These are phyloP conservation scores for Smittia aterrima DNA, from an alignment of 2,888 invertebrate genomes.

Conservation along the genomic window DNA sequence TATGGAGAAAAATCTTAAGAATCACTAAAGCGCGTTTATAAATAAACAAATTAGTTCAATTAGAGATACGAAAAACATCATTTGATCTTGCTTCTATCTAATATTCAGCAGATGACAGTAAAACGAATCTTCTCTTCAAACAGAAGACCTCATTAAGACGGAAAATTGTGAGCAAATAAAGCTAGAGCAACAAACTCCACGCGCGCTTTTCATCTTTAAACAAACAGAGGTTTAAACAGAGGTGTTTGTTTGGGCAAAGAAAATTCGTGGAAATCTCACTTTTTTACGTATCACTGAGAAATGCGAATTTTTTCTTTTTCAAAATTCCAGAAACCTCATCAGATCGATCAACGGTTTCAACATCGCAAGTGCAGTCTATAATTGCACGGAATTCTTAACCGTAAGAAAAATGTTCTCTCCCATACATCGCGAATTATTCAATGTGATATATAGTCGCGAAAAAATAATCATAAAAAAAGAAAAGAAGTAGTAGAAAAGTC, in stretches of 20 bases:
- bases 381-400: conserved; percentile 9
- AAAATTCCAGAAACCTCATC: no score
- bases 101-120: no score
- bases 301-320: neutral
- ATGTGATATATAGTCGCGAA: conserved; percentile 31
- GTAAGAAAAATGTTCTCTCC: conserved; percentile 2
- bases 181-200: conserved; percentile 23
- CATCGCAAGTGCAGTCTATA: neutral
- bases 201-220: no score
- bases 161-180: conserved; percentile 39
- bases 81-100: no score
- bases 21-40: conserved; percentile 32
- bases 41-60: conserved; percentile 22
- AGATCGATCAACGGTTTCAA: neutral
- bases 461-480: conserved; percentile 40
- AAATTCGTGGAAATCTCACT: neutral
- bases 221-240: no score
- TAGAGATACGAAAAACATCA: conserved; percentile 27
- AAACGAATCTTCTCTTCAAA: conserved; percentile 1
- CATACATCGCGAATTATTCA: conserved; percentile 8
- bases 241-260: conserved; percentile 7
- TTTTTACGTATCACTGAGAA: neutral
- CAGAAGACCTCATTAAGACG: conserved; percentile 31
- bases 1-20: conserved; percentile 17
- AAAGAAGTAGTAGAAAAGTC: conserved; percentile 37